Evolutionary conservation across 2,888 invertebrate genomes (phyloP).

Genomic region (Monoplex corrugatus): DNA sequence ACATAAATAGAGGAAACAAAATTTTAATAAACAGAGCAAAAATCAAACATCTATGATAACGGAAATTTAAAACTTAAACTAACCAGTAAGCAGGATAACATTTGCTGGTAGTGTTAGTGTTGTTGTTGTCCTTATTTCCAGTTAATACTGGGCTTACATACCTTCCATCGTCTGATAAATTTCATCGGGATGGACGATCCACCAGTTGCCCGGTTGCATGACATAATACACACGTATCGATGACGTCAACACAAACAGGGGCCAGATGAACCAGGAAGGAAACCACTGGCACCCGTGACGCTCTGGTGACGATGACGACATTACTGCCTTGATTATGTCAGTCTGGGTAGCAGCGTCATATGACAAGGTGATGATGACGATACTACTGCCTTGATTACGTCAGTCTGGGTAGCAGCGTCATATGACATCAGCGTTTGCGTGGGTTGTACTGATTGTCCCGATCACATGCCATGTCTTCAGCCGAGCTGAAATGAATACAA

Average conservation of each 20-base stretch:
- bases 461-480: too few relatives aligned
- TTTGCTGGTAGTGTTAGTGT: too few relatives aligned
- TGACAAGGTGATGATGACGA: background rate
- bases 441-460: background rate
- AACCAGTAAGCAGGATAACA: too few relatives aligned
- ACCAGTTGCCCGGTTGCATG: slow-evolving; percentile 68
- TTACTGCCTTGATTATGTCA: background rate
- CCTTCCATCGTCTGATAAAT: slow-evolving; percentile 76
- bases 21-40: too few relatives aligned
- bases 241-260: slow-evolving; percentile 65
- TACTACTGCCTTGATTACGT: background rate
- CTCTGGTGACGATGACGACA: background rate
- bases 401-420: too few relatives aligned
- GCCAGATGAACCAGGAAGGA: slow-evolving; percentile 63
- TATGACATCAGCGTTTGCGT: background rate
- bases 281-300: slow-evolving; percentile 36
- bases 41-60: too few relatives aligned
- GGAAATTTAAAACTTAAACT: too few relatives aligned
- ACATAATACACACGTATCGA: slow-evolving; percentile 66
- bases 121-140: too few relatives aligned
- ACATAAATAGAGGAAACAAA: too few relatives aligned
- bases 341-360: too few relatives aligned
- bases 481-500: too few relatives aligned
- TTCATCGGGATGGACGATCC: slow-evolving; percentile 77
- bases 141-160: slow-evolving; percentile 51